Evolutionary conservation across 2,113 vertebrate genomes (phyloP).

Genomic region (Hemiprocne comata): DNA sequence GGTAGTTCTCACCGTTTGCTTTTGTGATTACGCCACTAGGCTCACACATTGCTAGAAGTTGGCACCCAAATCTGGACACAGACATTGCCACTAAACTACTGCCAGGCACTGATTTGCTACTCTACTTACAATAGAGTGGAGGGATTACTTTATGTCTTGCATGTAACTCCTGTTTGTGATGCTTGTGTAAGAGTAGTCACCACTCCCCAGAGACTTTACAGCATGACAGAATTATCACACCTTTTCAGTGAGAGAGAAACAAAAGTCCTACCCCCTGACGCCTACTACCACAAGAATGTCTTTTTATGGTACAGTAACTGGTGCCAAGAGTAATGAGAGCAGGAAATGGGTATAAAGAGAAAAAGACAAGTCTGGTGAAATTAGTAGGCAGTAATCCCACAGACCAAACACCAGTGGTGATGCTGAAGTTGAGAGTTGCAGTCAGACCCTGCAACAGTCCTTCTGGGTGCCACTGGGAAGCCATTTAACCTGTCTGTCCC

Average conservation of each 20-base stretch:
- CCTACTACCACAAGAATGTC: background rate
- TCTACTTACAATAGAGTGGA: background rate
- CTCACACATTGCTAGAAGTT: background rate
- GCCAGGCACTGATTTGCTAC: conserved; percentile 23
- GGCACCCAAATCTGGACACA: background rate
- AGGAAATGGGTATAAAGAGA: conserved; percentile 9
- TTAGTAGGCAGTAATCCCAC: background rate
- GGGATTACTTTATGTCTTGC: background rate
- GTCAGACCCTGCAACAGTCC: rapidly evolving
- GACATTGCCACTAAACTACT: background rate
- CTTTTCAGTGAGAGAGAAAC: background rate
- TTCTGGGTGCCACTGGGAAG: background rate
- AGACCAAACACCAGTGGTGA: rapidly evolving
- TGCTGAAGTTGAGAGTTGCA: background rate
- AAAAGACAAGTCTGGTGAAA: background rate
- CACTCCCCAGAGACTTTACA: background rate
- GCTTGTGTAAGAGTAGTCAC: background rate
- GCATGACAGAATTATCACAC: background rate
- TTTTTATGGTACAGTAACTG: background rate
- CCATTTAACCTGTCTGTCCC: background rate
- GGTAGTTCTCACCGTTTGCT: conserved; percentile 24
- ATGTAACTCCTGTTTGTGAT: background rate
- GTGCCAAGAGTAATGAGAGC: conserved; percentile 31
- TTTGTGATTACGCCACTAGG: conserved; percentile 23
- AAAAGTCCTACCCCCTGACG: background rate